Conservation (phyloP, 2,797 vertebrate species). For the Trichosurus vulpecula region DNA sequence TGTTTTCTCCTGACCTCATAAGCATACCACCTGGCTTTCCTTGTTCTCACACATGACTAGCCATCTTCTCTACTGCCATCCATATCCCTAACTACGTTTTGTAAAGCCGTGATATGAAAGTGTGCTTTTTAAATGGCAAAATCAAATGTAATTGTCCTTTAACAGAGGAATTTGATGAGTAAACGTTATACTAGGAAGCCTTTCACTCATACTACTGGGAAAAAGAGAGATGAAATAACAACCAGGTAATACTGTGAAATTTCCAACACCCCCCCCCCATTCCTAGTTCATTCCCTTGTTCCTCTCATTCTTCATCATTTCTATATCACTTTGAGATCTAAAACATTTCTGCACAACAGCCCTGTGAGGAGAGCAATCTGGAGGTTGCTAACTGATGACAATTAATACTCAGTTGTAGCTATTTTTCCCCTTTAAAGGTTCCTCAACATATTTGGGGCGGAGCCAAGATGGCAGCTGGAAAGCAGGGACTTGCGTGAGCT, state of each 20-base stretch:
- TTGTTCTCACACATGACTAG: not conserved
- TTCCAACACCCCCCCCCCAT: not conserved
- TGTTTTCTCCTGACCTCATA: not conserved
- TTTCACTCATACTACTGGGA: not conserved
- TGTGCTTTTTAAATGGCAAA: not conserved
- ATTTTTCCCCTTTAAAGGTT: not conserved
- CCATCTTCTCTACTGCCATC: not conserved
- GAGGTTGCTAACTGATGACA: not conserved
- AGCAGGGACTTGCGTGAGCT: too few species aligned
- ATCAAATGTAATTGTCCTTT: not conserved
- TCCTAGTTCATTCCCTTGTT: not conserved
- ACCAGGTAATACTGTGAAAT: not conserved
- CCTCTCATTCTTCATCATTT: not conserved
- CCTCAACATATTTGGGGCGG: too few species aligned
- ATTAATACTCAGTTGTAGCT: not conserved
- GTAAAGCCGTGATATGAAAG: not conserved
- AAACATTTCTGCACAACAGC: not conserved
- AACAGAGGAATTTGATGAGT: not conserved
- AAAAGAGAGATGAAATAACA: not conserved
- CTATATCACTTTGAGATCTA: not conserved
- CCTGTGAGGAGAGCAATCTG: not conserved
- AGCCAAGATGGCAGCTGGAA: too few species aligned
- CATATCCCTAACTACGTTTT: not conserved
- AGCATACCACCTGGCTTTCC: not conserved
- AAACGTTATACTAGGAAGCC: not conserved